Conservation (phyloP, 1,140 invertebrate genomes). For the Eurytemora carolleeae region DNA sequence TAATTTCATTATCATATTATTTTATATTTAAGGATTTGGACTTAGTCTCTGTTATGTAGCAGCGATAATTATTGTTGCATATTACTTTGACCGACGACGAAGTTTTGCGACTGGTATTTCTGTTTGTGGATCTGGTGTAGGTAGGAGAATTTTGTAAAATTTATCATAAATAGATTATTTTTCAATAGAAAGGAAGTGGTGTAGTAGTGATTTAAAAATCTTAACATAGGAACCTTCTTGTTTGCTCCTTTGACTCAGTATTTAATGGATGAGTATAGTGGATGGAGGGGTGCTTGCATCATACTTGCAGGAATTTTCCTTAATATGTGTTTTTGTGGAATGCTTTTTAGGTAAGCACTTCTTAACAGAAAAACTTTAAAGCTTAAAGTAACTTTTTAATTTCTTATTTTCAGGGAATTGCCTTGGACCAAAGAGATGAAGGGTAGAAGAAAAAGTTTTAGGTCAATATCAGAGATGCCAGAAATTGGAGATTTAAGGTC, state of each 20-base stretch:
- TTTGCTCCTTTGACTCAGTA: slow-evolving; percentile 65
- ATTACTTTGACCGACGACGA: slow-evolving; percentile 79
- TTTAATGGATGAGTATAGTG: slow-evolving; percentile 45
- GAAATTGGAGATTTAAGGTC: neutral
- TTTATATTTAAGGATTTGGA: slow-evolving; percentile 27
- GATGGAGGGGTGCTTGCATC: slow-evolving; percentile 65
- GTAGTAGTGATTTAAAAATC: too few species aligned
- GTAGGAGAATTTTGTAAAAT: too few species aligned
- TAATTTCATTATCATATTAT: slow-evolving; percentile 26
- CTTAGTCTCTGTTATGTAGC: slow-evolving; percentile 42
- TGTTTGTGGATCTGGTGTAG: slow-evolving; percentile 68
- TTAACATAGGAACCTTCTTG: slow-evolving; percentile 61
- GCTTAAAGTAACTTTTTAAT: neutral
- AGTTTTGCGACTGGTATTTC: slow-evolving; percentile 81
- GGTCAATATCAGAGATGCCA: neutral
- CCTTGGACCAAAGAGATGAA: neutral
- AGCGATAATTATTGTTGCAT: slow-evolving; percentile 78
- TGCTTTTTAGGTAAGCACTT: slow-evolving; percentile 47
- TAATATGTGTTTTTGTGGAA: slow-evolving; percentile 66
- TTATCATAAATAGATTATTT: slow-evolving; percentile 19
- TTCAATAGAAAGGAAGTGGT: too few species aligned
- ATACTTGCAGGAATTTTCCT: slow-evolving; percentile 63
- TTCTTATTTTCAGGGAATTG: neutral
- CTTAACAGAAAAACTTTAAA: neutral
- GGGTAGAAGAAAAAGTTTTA: neutral